These are phyloP conservation scores for Plecotus auritus DNA, from an alignment of 2,113 vertebrate species.

Conservation along the genomic window DNA sequence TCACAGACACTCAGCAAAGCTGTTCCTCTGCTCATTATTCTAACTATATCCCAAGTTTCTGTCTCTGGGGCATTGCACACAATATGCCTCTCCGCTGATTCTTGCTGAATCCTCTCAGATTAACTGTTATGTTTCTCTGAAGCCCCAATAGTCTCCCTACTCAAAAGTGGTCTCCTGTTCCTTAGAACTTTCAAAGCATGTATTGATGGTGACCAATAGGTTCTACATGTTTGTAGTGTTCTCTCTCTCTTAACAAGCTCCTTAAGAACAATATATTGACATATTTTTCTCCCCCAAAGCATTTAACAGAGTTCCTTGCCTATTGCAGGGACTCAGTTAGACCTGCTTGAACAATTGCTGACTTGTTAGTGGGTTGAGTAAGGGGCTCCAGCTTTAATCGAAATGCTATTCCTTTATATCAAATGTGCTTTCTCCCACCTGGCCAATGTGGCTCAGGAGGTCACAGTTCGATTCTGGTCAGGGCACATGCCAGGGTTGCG, in stretches of 20 bases:
- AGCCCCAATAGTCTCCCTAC: neutral
- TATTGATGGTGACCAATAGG: neutral
- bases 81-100: neutral
- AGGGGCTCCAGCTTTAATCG: neutral
- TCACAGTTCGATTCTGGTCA: neutral
- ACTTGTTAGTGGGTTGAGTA: neutral
- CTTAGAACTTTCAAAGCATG: constrained; percentile 3
- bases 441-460: too few species aligned
- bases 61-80: neutral
- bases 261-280: neutral
- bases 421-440: neutral
- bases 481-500: neutral
- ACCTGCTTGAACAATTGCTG: neutral
- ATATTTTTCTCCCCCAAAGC: neutral
- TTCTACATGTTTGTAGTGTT: neutral
- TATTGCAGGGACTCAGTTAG: neutral
- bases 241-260: neutral
- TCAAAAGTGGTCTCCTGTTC: neutral
- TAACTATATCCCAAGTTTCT: neutral
- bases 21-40: neutral
- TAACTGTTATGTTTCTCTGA: neutral
- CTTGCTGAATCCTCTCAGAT: neutral
- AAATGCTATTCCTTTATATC: neutral
- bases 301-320: neutral
- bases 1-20: neutral